Base-by-base conservation (phyloP, 1,140 invertebrate species). In the Wiebesia pumilae region DNA sequence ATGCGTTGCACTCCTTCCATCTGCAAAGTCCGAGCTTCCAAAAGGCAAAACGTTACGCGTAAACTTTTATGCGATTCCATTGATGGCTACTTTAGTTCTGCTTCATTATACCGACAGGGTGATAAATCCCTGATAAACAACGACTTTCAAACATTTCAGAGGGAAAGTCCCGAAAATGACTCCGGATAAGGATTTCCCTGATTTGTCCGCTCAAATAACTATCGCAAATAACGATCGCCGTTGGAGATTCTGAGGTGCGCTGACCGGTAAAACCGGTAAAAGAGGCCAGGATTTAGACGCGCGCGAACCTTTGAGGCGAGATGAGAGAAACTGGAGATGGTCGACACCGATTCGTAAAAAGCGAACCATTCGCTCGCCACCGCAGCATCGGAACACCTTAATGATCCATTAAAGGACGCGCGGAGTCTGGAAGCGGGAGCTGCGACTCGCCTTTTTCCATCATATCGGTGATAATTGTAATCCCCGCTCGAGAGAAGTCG, bases 91-190 rank as follows among this genome's bases (percentile, higher is more conserved):
- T 75, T 75, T 24, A 43, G 12, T 24, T 75, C 9, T 2, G 38
- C 10, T 27, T 75, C 40, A 75, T 75, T 75, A 75, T 75, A 43
- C 19, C n/a, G 77, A n/a, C 40, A 77, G 12, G n/a, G 77, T 30
- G n/a, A 79, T 79, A 54, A 79, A 79, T 58, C 47, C 6, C 47
- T 3, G 43, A 51, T 79, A 79, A 30, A 79, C n/a, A n/a, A 35
- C 47, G 38, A 75, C 24, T 43, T 43, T 3, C 38, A 21, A 33
- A 43, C 21, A 54, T 79, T 47, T 79, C 40, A 16, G 43, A 81
- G n/a, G 69, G n/a, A 84, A 86, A 77, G 79, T 80, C 77, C 86
- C 33, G 27, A 51, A n/a, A 77, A 16, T 27, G 43, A n/a, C 24
- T 21, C 27, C 1, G 27, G 71, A 75, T 75, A 75, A 40, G 71